Percentiles rank a stretch among this genome's conserved stretches.
phyloP scores from a whole-genome alignment of 2,797 vertebrate species.

The Poeciliopsis presidionis region DNA sequence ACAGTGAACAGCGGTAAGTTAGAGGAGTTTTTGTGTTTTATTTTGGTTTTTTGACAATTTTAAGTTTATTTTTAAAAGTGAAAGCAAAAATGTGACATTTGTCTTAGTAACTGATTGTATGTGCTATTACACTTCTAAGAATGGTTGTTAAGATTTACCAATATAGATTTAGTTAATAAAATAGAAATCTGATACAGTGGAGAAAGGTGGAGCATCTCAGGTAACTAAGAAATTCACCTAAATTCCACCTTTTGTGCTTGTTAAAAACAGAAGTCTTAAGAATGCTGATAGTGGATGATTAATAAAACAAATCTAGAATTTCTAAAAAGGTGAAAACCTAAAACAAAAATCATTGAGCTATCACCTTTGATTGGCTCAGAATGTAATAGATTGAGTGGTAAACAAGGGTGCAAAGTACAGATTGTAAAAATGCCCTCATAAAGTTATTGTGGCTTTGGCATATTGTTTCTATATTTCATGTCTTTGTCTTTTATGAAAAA shows the following conservation, averaged over 20 bases:
- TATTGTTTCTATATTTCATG: background rate
- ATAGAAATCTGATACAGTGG: background rate
- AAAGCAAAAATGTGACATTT: background rate
- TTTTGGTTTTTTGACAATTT: background rate
- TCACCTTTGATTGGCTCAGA: background rate
- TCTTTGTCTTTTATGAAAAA: background rate
- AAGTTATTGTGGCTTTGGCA: background rate
- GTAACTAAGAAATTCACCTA: background rate
- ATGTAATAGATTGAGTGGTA: background rate
- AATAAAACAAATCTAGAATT: background rate
- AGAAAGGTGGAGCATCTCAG: background rate
- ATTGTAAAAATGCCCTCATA: background rate
- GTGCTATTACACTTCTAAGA: background rate
- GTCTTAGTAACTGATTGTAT: background rate
- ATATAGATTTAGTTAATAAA: background rate
- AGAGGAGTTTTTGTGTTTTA: background rate
- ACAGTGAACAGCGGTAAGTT: constrained; percentile 1
- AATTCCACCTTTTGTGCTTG: background rate
- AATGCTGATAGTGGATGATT: background rate
- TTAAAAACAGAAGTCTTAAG: background rate
- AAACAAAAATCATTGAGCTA: background rate
- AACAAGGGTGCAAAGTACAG: background rate
- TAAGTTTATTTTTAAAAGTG: background rate
- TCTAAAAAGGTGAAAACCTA: background rate
- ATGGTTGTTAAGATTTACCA: background rate